Percentiles rank a stretch among this genome's conserved stretches.
Evolutionary conservation across 2,113 vertebrate species (phyloP).

Genomic region (Salvelinus alpinus): DNA sequence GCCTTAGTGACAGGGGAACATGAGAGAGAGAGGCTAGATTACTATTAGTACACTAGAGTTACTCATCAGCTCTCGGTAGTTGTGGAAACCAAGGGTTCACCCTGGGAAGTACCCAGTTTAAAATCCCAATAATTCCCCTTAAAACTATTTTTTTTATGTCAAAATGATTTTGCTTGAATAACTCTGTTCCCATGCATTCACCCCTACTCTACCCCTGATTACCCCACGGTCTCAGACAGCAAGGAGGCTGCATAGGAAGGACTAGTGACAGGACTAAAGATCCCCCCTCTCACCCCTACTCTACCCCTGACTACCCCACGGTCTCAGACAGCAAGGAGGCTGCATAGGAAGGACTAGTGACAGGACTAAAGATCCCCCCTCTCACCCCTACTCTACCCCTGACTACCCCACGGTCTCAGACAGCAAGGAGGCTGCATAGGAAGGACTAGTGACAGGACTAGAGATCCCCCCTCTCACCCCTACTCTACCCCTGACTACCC

Average conservation of each 20-base stretch:
- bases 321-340: no score
- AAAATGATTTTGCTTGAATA: no score
- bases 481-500: no score
- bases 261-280: not conserved
- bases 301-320: no score
- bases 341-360: not conserved
- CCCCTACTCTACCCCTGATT: no score
- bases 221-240: no score
- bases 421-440: no score
- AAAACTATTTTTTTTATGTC: no score
- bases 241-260: not conserved
- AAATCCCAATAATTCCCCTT: no score
- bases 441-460: not conserved
- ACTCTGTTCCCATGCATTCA: no score
- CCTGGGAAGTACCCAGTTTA: not conserved
- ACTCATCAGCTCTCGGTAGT: slow-evolving; percentile 73
- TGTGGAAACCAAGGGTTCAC: slow-evolving; percentile 37
- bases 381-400: not conserved
- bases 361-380: not conserved
- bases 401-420: no score
- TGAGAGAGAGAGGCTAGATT: slow-evolving; percentile 4
- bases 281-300: not conserved
- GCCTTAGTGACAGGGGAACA: slow-evolving; percentile 55
- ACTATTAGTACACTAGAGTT: slow-evolving; percentile 56
- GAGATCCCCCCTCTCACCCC: not conserved